Conservation (phyloP, 2,797 vertebrate species). For the Pteronotus mesoamericanus region DNA sequence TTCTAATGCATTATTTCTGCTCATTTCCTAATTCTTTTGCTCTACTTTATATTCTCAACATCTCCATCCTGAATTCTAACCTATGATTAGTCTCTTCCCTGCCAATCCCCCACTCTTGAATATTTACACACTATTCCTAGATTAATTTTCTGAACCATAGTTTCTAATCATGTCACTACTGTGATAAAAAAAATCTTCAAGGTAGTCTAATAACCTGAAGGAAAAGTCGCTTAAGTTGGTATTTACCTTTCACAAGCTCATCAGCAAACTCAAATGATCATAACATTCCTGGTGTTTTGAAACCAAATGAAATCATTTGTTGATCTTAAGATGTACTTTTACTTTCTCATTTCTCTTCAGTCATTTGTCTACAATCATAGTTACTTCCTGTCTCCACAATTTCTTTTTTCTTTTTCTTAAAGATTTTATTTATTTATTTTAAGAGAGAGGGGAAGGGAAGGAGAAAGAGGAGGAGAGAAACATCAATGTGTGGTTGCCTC, state of each 20-base stretch:
- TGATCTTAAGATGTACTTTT: neutral
- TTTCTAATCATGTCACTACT: neutral
- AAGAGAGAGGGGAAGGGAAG: no score
- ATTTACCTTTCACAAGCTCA: neutral
- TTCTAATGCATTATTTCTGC: neutral
- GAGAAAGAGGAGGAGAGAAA: no score
- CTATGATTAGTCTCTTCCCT: neutral
- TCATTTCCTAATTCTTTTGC: slow-evolving; percentile 16
- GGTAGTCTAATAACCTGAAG: neutral
- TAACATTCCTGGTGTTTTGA: neutral
- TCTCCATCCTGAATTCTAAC: neutral
- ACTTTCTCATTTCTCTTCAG: neutral
- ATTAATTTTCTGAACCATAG: neutral
- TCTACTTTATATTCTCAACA: neutral
- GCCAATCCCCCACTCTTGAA: neutral
- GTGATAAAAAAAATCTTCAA: neutral
- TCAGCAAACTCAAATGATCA: neutral
- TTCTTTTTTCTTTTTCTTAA: no score
- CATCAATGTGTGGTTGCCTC: no score
- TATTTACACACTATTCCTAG: neutral
- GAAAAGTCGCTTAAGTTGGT: neutral
- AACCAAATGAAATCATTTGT: neutral
- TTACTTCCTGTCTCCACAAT: no score
- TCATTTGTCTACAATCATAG: neutral
- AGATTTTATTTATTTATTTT: no score